Conservation (phyloP, 1,140 invertebrate species). For the Frieseomelitta varia region DNA sequence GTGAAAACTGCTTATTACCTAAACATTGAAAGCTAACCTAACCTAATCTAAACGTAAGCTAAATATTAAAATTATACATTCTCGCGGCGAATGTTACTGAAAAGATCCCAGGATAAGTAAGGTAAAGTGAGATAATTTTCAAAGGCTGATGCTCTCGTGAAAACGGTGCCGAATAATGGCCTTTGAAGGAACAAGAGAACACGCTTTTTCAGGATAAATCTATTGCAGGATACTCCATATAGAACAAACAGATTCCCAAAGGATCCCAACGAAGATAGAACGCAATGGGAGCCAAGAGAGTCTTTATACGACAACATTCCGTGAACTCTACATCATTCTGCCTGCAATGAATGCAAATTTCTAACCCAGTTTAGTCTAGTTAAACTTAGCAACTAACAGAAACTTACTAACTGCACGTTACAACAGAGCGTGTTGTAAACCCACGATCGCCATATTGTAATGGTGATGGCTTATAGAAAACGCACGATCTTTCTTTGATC, state of each 20-base stretch:
- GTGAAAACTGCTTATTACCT: too few species aligned
- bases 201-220: slow-evolving; percentile 34
- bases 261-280: slow-evolving; percentile 59
- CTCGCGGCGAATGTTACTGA: too few species aligned
- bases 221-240: slow-evolving; percentile 18
- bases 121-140: background rate
- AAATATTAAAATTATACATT: background rate
- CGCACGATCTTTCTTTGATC: background rate
- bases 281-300: slow-evolving; percentile 35
- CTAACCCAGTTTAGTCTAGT: slow-evolving; percentile 22
- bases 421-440: too few species aligned
- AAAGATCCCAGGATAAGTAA: background rate
- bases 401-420: background rate
- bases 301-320: slow-evolving; percentile 26
- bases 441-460: background rate
- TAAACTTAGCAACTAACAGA: background rate
- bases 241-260: slow-evolving; percentile 37
- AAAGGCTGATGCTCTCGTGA: background rate
- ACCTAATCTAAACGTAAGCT: too few species aligned
- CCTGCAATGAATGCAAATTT: slow-evolving; percentile 32
- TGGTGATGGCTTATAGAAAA: background rate
- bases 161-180: background rate
- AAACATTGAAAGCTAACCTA: too few species aligned
- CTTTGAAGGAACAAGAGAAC: slow-evolving; percentile 4
- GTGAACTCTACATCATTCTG: slow-evolving; percentile 44